Evolutionary conservation across 1,140 invertebrate species (phyloP), one percentile per base, ranked within the genome.

Genomic region (Drosophila takahashii): DNA sequence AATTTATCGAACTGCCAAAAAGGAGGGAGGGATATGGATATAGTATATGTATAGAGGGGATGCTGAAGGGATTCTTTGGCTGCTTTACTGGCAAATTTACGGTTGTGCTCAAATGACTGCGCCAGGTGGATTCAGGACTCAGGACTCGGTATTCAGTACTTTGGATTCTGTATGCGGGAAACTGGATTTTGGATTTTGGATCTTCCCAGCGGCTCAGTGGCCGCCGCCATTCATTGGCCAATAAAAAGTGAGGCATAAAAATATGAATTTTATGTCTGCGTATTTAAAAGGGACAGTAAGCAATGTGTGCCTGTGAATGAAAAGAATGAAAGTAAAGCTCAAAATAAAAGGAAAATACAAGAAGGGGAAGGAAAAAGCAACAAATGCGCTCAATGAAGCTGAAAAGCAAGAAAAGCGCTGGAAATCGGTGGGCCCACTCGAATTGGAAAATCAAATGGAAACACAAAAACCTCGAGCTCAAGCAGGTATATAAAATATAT

Each of bases 381-480:
- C 73, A 86, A 85, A 81, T 78, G 81, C 69, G 83, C 66, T 73
- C 83, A 87, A 83, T 87, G 83, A 87, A 83, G 83, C 83, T 81
- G 83, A 86, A 87, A 79, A 67, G 78, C 74, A 87, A 75, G 32
- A 60, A 58, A 64, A 52, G 57, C 37, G 42, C 37, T 50, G 59
- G 58, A 74, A 54, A 41, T 26, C 39, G 9, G 26, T 10, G 47
- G 32, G 39, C 27, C 57, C 51, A 77, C 75, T 87, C 54, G 86
- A 79, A 87, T 87, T 87, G 83, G 75, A 87, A 87, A 87, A 89
- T 87, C 84, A 83, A 89, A 87, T 87, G 83, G 84, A 87, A 81
- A 8, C 41, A 86, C 56, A 84, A 27, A 27, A 69, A 54, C 53
- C 22, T 64, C 15, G 18, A 47, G 65, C 37, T n/a, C 8, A 15